Evolutionary conservation across 2,113 vertebrate species (phyloP), one percentile per base, ranked within the genome.

Genomic region (Zosterops japonicus): DNA sequence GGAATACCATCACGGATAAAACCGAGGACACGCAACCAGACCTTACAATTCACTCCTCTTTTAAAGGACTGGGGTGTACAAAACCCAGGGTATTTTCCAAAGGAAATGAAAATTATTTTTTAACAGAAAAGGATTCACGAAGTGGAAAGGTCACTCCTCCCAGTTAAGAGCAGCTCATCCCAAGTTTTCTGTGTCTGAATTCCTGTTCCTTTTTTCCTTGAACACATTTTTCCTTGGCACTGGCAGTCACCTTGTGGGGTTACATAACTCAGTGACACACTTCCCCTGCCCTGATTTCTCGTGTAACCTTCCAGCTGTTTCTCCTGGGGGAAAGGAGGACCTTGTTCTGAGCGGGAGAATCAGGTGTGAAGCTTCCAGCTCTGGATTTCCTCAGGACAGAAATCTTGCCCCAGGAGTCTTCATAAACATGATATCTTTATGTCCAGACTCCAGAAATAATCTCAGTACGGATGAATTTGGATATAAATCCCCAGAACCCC

Each of bases 1-100:
- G 83, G 71, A 93, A 70, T 72, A 13, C 11, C 69, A n/a, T 28
- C 28, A 13, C 0, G 27, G 42, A 23, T 42, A 27, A 41, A 74
- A 24, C 1, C 4, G 14, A 27, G 12, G 39, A 68, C 52, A 8
- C 28, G 1, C 2, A 8, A 6, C 4, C 27, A 33, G 28, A 46
- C 3, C 7, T 24, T 1, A 1, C 9, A 55, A 52, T 6, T 46
- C 55, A 6, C 39, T 67, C 25, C 29, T 55, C n/a, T 60, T 46
- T 63, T 19, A n/a, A 42, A 67, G 8, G 44, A 67, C 25, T 1
- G 13, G 4, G 8, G 3, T 2, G 4, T 21, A 6, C 17, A 50
- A 31, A 68, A 6, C 11, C 14, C 36, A 5, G 21, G 14, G 4
- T 4, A 3, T 47, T 91, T 82, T 63, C 8, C 31, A 57, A 71